Percentiles rank a stretch among this genome's conserved stretches.
Conservation (phyloP, 2,113 vertebrate genomes). For the Phodopus roborovskii region DNA sequence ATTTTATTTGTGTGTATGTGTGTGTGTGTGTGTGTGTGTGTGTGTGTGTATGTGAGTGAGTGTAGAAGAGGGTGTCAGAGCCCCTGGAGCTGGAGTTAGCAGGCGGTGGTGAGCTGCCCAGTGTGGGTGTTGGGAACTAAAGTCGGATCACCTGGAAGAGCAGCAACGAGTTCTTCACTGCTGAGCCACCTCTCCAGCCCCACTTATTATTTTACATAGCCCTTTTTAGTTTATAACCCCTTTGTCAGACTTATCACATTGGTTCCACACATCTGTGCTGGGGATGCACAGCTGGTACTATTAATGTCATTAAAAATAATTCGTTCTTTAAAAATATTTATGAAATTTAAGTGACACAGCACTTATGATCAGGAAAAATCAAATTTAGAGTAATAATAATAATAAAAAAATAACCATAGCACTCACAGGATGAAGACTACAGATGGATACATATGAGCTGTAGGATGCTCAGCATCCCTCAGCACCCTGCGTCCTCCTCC, state of each 20-base stretch:
- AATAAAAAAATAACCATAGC: conserved; percentile 39
- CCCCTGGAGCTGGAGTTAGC: neutral
- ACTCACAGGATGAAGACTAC: neutral
- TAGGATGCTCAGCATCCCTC: neutral
- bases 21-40: too few relatives aligned
- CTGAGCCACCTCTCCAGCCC: neutral
- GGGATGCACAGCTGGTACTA: conserved; percentile 27
- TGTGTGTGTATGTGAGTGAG: too few relatives aligned
- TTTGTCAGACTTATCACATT: conserved; percentile 35
- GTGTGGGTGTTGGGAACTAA: neutral
- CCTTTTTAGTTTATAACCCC: conserved; percentile 48
- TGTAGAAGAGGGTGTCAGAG: too few relatives aligned
- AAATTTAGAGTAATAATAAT: conserved; percentile 41
- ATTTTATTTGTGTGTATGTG: neutral
- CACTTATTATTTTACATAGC: neutral
- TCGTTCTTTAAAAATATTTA: neutral
- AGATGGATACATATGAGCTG: neutral
- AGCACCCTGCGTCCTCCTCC: too few relatives aligned
- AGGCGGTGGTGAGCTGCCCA: neutral
- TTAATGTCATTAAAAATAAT: conserved; percentile 13
- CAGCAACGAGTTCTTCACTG: neutral
- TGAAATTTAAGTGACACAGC: neutral
- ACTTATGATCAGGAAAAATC: conserved; percentile 34
- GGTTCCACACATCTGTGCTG: conserved; percentile 4
- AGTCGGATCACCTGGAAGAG: neutral